A percentile compares a stretch with the other conserved stretches of the same genome.
These are phyloP conservation scores for Polyodon spathula DNA, from an alignment of 2,113 vertebrate genomes.

Conservation along the genomic window DNA sequence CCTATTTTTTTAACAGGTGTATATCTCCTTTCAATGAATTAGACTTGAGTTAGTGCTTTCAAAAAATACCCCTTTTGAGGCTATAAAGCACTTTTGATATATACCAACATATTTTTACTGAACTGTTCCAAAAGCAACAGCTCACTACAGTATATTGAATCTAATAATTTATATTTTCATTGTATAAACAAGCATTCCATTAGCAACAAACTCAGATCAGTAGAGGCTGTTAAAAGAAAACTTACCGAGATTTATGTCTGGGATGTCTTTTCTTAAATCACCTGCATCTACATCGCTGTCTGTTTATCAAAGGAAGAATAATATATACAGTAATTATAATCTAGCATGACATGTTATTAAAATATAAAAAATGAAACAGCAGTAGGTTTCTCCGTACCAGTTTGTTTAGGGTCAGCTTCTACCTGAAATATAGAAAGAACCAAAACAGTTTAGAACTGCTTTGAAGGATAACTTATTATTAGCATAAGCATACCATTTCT, in stretches of 20 bases:
- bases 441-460: neutral
- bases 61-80: no score
- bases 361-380: neutral
- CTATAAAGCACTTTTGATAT: no score
- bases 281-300: slow-evolving; percentile 44
- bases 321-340: neutral
- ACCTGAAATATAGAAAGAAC: slow-evolving; percentile 25
- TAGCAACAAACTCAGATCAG: neutral
- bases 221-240: neutral
- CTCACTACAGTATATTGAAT: neutral
- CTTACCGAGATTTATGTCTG: slow-evolving; percentile 50
- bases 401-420: slow-evolving; percentile 27
- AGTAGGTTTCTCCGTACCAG: slow-evolving; percentile 24
- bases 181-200: neutral
- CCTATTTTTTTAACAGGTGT: no score
- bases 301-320: slow-evolving; percentile 17
- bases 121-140: no score
- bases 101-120: no score
- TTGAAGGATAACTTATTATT: neutral
- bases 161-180: neutral
- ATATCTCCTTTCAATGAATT: no score
- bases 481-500: slow-evolving; percentile 2
- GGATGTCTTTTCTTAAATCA: slow-evolving; percentile 49
- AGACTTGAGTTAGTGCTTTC: no score
- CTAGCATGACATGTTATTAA: neutral